A percentile compares a stretch with the other conserved stretches of the same genome.
Conservation (phyloP, 64 coral and sea anemone species). For the Stichodactyla mertensii region DNA sequence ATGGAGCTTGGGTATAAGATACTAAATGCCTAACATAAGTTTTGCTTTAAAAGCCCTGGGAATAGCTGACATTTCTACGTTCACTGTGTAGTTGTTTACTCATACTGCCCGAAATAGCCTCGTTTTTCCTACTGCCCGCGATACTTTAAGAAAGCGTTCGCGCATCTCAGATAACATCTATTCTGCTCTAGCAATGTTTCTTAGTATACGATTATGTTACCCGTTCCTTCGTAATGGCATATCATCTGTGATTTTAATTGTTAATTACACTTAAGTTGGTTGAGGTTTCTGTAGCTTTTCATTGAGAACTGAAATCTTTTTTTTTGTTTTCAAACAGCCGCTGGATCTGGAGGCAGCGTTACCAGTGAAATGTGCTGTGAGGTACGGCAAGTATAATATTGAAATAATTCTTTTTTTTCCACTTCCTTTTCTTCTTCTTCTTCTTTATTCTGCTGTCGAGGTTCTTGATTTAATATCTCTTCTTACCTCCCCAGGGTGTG, state of each 20-base stretch:
- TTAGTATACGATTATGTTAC: no score
- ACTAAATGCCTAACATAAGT: background rate
- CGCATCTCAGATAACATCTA: no score
- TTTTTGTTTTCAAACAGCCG: background rate
- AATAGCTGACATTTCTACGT: background rate
- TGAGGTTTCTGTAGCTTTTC: background rate
- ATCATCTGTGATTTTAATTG: no score
- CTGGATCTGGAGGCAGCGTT: slow-evolving; percentile 61
- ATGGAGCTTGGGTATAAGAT: background rate
- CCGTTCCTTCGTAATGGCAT: no score
- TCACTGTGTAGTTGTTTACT: no score
- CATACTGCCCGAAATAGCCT: no score
- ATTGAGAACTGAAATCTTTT: slow-evolving; percentile 13
- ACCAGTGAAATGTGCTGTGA: slow-evolving; percentile 76
- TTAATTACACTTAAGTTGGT: no score
- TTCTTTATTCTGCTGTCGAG: background rate
- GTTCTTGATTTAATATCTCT: no score
- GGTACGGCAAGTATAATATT: slow-evolving; percentile 17
- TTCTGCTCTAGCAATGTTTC: no score
- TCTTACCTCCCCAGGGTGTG: slow-evolving; percentile 31
- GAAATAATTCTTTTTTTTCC: background rate
- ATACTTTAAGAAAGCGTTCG: no score
- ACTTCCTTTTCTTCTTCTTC: background rate
- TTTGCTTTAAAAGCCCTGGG: background rate
- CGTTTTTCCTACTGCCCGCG: no score